Evolutionary conservation across 2,888 invertebrate genomes (phyloP).

Genomic region (Hylaea fasciaria): DNA sequence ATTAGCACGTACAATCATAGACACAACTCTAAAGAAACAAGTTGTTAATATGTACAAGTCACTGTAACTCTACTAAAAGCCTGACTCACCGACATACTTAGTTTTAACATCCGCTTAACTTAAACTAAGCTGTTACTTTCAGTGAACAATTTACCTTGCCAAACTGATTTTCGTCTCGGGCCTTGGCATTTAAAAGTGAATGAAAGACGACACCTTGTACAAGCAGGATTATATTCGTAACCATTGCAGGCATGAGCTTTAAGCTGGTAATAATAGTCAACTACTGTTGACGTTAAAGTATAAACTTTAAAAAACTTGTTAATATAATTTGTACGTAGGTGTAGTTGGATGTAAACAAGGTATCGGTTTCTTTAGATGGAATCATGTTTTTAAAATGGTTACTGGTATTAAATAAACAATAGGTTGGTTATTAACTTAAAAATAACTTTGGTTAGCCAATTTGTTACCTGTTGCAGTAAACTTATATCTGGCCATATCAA

Average conservation of each 20-base stretch:
- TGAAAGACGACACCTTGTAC: constrained; percentile 64
- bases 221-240: constrained; percentile 51
- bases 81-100: not conserved
- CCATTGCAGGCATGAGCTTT: constrained; percentile 3
- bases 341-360: too few relatives aligned
- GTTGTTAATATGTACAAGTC: not conserved
- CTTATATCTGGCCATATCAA: too few relatives aligned
- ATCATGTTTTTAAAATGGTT: too few relatives aligned
- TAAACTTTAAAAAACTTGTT: not conserved
- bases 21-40: too few relatives aligned
- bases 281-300: not conserved
- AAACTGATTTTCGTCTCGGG: constrained; percentile 50
- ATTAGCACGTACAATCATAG: too few relatives aligned
- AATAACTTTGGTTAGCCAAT: too few relatives aligned
- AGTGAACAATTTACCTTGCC: constrained; percentile 51
- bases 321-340: too few relatives aligned
- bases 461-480: too few relatives aligned
- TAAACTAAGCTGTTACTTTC: constrained; percentile 49
- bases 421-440: too few relatives aligned
- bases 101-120: constrained; percentile 17
- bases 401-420: too few relatives aligned
- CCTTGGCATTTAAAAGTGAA: constrained; percentile 73
- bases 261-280: not conserved
- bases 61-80: not conserved
- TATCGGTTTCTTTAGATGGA: too few relatives aligned